phyloP scores from a whole-genome alignment of 2,113 vertebrate species.

The Australoheros scitulus region DNA sequence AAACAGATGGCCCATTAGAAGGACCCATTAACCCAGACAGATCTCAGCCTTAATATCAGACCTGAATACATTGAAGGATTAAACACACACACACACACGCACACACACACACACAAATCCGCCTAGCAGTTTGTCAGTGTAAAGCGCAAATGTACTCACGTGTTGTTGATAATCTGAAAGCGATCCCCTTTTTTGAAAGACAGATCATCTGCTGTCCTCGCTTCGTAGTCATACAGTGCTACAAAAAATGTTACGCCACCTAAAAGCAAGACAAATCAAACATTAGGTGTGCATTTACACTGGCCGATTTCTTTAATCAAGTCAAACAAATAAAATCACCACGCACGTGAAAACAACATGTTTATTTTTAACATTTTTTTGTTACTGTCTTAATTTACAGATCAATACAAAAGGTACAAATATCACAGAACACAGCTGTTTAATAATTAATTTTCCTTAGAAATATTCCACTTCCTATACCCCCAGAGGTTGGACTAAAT shows the following conservation, averaged over 20 bases:
- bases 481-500: not conserved
- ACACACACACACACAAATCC: not conserved
- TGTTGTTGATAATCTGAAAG: conserved; percentile 99
- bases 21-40: conserved; percentile 69
- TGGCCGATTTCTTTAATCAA: not conserved
- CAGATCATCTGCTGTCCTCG: conserved; percentile 96
- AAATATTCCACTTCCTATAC: not conserved
- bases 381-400: not conserved
- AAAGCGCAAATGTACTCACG: conserved; percentile 83
- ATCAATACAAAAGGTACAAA: not conserved
- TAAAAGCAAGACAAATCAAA: conserved; percentile 54
- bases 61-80: conserved; percentile 64
- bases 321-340: too few species aligned
- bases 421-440: not conserved
- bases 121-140: not conserved
- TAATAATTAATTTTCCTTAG: not conserved
- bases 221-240: conserved; percentile 98
- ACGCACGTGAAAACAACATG: not conserved
- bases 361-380: not conserved
- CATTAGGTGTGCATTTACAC: not conserved
- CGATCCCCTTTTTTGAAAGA: conserved; percentile 98
- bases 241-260: conserved; percentile 98
- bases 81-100: conserved; percentile 27
- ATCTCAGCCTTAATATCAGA: conserved; percentile 55
- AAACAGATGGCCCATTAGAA: conserved; percentile 74